Evolutionary conservation across 2,113 vertebrate genomes (phyloP), one percentile per base, ranked within the genome.

Genomic region (Myocastor coypus): DNA sequence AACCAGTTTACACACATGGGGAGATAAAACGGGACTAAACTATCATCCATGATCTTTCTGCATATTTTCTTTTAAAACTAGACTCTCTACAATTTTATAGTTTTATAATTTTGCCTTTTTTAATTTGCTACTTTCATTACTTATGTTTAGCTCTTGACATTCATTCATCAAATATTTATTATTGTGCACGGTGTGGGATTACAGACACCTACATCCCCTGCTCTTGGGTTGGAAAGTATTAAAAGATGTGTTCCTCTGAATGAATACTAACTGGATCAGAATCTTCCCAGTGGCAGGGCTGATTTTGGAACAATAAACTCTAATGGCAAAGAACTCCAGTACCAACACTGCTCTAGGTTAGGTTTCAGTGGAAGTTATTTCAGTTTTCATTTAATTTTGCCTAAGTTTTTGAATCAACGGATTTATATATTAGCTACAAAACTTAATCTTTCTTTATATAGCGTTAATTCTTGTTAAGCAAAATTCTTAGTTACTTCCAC

Each of bases 321-420:
- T n/a, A 57, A 52, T 30, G 20, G 59, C n/a, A 20, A 82, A 80
- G 17, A 64, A 17, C 14, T 3, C 8, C 10, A 0, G 5, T 37
- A 57, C 34, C 28, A 22, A 50, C 28, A 37, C 34, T 50, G 8
- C 12, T 73, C 22, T 42, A 24, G n/a, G 81, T 42, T 0, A 50
- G n/a, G 80, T 32, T 69, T 90, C 86, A 37, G 7, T 26, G 17
- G n/a, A 89, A 83, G 1, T 73, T 46, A 64, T 26, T 28, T 90
- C n/a, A 30, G 0, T 81, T 82, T 88, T 66, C 14, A 91, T 61
- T 26, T 91, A 34, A 63, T 83, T 89, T 88, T 95, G 34, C 24
- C 40, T 73, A 52, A 97, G 32, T 0, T 80, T 80, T 91, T 57
- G 32, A 85, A 71, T 83, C 92, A 81, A 92, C 64, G 91, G 37